Conservation (phyloP, 2,113 vertebrate genomes). For the Uria lomvia region DNA sequence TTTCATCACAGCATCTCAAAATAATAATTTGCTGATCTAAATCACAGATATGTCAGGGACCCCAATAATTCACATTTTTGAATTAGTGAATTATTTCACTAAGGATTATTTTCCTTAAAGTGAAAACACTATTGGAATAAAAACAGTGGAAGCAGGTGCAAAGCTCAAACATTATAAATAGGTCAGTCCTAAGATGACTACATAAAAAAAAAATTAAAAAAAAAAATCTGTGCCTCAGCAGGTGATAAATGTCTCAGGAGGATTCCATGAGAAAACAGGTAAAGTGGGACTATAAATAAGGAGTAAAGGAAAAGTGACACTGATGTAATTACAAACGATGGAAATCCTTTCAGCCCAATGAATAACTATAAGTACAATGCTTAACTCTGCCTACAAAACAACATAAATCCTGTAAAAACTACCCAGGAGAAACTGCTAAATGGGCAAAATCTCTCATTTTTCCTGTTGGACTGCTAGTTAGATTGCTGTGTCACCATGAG, state of each 20-base stretch:
- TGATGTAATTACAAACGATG: background rate
- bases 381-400: background rate
- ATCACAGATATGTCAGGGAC: background rate
- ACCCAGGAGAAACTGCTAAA: background rate
- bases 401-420: background rate
- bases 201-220: background rate
- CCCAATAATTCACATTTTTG: background rate
- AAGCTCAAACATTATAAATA: background rate
- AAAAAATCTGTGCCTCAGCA: background rate
- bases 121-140: background rate
- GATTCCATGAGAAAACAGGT: background rate
- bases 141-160: background rate
- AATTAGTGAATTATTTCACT: background rate
- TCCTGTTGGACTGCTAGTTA: background rate
- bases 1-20: background rate
- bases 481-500: background rate
- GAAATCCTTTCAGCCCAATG: background rate
- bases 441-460: background rate
- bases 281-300: background rate
- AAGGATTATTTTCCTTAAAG: background rate
- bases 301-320: background rate
- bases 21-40: background rate
- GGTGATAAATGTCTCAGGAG: background rate
- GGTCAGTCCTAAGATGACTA: background rate
- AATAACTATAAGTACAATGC: background rate